Percentiles rank a stretch among this genome's conserved stretches.
Evolutionary conservation across 2,113 vertebrate species (phyloP).

Genomic region (Oostethus manadensis): DNA sequence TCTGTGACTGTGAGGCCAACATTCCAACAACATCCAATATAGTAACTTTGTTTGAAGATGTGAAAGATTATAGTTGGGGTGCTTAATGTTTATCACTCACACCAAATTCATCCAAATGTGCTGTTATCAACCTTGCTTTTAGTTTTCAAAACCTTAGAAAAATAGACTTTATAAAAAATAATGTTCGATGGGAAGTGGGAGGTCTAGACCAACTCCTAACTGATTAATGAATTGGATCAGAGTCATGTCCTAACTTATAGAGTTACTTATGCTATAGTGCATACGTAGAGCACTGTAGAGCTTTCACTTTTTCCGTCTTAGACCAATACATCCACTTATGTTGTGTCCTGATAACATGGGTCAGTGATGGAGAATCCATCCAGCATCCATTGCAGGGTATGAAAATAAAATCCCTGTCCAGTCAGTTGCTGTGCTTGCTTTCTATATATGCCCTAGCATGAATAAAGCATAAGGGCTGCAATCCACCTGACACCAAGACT

Average conservation of each 20-base stretch:
- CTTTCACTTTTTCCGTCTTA: conserved; percentile 6
- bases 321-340: background rate
- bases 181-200: background rate
- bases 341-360: conserved; percentile 77
- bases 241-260: conserved; percentile 5
- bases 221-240: conserved; percentile 1
- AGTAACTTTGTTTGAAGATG: too few relatives aligned
- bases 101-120: background rate
- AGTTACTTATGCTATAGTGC: conserved; percentile 10
- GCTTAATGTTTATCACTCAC: background rate
- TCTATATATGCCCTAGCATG: conserved; percentile 80
- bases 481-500: conserved; percentile 73
- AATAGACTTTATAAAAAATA: background rate
- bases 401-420: conserved; percentile 78
- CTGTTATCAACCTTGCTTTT: background rate
- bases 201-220: conserved; percentile 1
- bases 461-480: conserved; percentile 90
- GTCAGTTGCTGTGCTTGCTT: conserved; percentile 78
- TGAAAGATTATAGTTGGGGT: background rate
- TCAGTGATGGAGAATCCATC: conserved; percentile 84
- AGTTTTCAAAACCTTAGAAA: background rate
- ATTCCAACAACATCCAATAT: too few relatives aligned
- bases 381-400: conserved; percentile 74
- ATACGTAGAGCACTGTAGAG: background rate
- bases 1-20: too few relatives aligned